Base-by-base conservation (phyloP, 2,888 invertebrate genomes). In the Aleiodes testaceus region DNA sequence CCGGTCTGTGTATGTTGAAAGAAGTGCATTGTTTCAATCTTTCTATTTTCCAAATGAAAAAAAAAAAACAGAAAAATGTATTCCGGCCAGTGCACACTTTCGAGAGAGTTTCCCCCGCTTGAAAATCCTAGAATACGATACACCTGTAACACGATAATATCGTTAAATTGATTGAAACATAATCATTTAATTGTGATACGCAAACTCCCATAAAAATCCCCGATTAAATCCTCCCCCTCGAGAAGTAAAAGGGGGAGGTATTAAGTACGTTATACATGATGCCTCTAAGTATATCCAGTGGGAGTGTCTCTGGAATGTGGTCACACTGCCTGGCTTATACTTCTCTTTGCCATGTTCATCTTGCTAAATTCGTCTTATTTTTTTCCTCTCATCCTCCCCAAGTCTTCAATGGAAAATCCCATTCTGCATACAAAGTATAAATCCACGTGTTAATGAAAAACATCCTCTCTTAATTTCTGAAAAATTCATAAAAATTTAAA, bases 231-330 rank as follows among this genome's bases (percentile, higher is more conserved):
- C 59, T 36, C 42, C 59, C 59, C 3, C 5, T 36, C 7, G 36
- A 11, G 36, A 36, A 11, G 26, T 26, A 6, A 9, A 36, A 9
- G 9, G 36, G 18, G 36, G 49, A 18, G 36, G 59, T n/a, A 59
- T 59, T 59, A 9, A 42, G 36, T 59, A 59, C 52, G 66, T 63
- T 47, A 72, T 64, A 64, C 63, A 67, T 66, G 14, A 11, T 26
- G 67, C 30, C 71, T 72, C 63, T 67, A 53, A 67, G 67, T 50
- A 72, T 72, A 67, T 53, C 50, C 63, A 55, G 81, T 81, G 81
- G 82, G 81, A 82, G 81, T 81, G 82, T 80, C 81, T 78, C 76
- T 80, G 84, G 84, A 84, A 84, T 84, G 84, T 81, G 82, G 82
- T 82, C 80, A 81, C 77, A 80, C 79, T 78, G 74, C 77, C 74